Base-by-base conservation (phyloP, 2,797 vertebrate species). In the Micropoecilia bifurca region DNA sequence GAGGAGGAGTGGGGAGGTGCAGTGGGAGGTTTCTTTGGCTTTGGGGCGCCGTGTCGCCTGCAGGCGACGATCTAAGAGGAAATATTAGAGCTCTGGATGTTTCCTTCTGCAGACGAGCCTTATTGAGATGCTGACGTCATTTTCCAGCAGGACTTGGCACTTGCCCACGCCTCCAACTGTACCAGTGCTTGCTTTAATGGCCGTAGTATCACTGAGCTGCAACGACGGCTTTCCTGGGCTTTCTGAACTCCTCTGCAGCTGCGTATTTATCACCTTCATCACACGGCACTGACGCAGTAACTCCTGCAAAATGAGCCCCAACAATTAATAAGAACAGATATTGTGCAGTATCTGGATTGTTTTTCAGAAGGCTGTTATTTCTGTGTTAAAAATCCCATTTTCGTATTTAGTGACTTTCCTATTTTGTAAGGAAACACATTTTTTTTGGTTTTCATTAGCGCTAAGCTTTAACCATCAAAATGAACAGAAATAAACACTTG, bases 351-450 rank as follows among this genome's bases (percentile, higher is more conserved):
- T 16, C 39, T 6, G 22, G 25, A 45, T 45, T n/a, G 39, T n/a
- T 45, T 61, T 71, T 71, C 68, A 71, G 22, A 71, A 7, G 41
- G 68, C 13, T 71, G 25, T 13, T n/a, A 45, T 71, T 71, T 71
- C 39, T 68, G 36, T 68, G 2, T 68, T 68, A 68, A 68, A 68
- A 41, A 25, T 68, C 20, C 39, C 22, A 39, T 41, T 41, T 68
- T 68, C 7, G 3, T 25, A 9, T 39, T 28, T 71, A 39, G 36
- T 68, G 3, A 22, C 33, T 71, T 45, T 68, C 25, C 43, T 71
- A 43, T 43, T 45, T 71, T n/a, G 39, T n/a, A 6, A 28, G 22
- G 22, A 43, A 69, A 25, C 61, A 0, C 2, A 1, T 39, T 39
- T 25, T 30, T 41, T 33, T 41, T 22, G 39, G 66, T 69, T 69